Conservation (phyloP, 1,140 invertebrate genomes). For the Megathymus violae region DNA sequence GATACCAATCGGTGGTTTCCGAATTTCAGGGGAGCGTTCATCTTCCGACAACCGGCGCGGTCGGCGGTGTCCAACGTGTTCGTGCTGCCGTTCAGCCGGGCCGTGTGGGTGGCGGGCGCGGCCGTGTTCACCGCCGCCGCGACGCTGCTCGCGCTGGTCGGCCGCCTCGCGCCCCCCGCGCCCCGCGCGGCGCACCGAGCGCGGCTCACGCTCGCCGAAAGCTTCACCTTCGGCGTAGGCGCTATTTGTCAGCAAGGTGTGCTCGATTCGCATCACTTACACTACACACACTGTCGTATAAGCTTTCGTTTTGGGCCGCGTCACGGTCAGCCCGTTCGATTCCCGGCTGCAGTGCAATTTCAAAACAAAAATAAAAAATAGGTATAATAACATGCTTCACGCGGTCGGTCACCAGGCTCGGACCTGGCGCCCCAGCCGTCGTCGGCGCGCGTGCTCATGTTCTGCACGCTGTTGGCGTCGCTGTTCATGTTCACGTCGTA, state of each 20-base stretch:
- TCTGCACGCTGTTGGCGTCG: conserved; percentile 82
- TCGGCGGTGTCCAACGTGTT: conserved; percentile 88
- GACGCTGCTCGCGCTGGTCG: conserved; percentile 45
- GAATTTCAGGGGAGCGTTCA: conserved; percentile 65
- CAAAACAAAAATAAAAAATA: background rate
- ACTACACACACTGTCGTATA: background rate
- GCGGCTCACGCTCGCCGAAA: conserved; percentile 71
- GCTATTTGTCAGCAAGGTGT: conserved; percentile 86
- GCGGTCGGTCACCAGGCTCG: conserved; percentile 75
- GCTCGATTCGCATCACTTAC: background rate
- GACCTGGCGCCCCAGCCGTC: conserved; percentile 71
- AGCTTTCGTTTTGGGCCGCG: no score
- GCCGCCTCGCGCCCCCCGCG: conserved; percentile 48
- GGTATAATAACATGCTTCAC: background rate
- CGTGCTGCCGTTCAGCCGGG: conserved; percentile 85
- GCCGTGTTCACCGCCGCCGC: conserved; percentile 66
- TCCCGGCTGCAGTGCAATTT: background rate
- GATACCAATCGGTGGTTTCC: background rate
- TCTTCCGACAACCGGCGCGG: conserved; percentile 87
- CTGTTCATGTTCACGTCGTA: conserved; percentile 86
- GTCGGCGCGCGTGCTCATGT: conserved; percentile 82
- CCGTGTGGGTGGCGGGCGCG: conserved; percentile 84
- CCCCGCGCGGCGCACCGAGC: conserved; percentile 35
- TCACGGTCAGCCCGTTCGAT: background rate
- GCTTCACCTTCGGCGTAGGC: conserved; percentile 81